Evolutionary conservation across 2,797 vertebrate genomes (phyloP).

Genomic region (Acipenser transmontanus): DNA sequence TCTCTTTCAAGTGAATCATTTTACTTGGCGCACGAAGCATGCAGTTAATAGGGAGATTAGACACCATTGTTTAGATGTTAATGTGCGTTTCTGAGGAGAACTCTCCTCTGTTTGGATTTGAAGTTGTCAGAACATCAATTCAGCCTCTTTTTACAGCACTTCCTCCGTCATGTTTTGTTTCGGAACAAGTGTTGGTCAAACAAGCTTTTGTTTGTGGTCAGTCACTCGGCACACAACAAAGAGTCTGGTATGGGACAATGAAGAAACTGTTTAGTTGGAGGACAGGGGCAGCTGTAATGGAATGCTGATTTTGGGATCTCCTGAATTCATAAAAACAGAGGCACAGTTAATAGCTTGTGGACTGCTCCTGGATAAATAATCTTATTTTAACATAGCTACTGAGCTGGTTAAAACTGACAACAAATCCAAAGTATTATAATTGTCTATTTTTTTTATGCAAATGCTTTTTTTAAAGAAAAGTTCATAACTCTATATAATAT

Average conservation of each 20-base stretch:
- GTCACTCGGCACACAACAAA: constrained; percentile 59
- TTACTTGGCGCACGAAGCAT: constrained; percentile 25
- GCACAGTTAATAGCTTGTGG: constrained; percentile 1
- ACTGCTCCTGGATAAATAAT: not conserved
- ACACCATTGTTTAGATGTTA: constrained; percentile 47
- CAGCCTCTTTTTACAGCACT: constrained; percentile 51
- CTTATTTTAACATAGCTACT: not conserved
- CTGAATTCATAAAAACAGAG: constrained; percentile 14
- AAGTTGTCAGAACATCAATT: constrained; percentile 51
- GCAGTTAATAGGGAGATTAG: constrained; percentile 43
- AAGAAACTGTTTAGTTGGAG: constrained; percentile 47
- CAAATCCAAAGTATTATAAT: constrained; percentile 5
- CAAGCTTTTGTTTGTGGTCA: constrained; percentile 72
- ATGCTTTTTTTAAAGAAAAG: constrained; percentile 11
- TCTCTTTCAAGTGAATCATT: constrained; percentile 31
- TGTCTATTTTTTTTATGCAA: constrained; percentile 13
- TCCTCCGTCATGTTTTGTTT: constrained; percentile 72
- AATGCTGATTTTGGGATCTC: constrained; percentile 42
- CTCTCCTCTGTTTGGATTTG: constrained; percentile 40
- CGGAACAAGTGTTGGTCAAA: constrained; percentile 74
- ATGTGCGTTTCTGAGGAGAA: constrained; percentile 38
- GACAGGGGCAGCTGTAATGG: constrained; percentile 47
- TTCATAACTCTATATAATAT: not conserved
- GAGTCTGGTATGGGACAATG: constrained; percentile 60
- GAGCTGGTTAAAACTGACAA: constrained; percentile 1